Conservation (phyloP, 2,888 invertebrate genomes). For the Holacanthella duospinosa region DNA sequence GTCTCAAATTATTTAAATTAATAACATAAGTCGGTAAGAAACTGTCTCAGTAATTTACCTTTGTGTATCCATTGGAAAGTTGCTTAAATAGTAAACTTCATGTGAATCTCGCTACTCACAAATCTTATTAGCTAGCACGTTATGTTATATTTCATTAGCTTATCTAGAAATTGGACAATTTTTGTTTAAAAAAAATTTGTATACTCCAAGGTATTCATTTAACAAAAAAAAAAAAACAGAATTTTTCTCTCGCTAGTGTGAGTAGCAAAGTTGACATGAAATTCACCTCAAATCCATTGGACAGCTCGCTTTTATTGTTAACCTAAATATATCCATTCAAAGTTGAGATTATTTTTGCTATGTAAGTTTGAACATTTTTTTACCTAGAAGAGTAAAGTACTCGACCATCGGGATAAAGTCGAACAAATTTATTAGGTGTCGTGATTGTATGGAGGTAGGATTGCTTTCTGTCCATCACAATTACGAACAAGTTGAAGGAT, state of each 20-base stretch:
- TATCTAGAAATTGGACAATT: background rate
- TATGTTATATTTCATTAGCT: too few species aligned
- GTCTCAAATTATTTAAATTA: too few species aligned
- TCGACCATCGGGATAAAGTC: slow-evolving; percentile 61
- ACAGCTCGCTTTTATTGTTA: slow-evolving; percentile 72
- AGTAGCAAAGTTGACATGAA: too few species aligned
- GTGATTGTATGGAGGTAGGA: slow-evolving; percentile 75
- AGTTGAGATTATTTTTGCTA: too few species aligned
- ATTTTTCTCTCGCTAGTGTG: too few species aligned
- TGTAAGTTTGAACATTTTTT: slow-evolving; percentile 29
- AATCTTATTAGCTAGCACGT: background rate
- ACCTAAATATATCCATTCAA: too few species aligned
- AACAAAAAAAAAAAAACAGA: background rate
- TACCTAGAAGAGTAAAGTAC: slow-evolving; percentile 66
- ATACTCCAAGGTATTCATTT: background rate
- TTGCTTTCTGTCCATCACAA: slow-evolving; percentile 43
- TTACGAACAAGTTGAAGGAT: background rate
- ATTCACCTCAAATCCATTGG: slow-evolving; percentile 58
- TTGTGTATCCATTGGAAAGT: slow-evolving; percentile 7
- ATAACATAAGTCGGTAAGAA: background rate
- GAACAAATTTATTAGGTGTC: slow-evolving; percentile 72
- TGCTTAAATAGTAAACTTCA: background rate
- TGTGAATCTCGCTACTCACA: too few species aligned
- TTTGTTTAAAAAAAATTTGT: background rate
- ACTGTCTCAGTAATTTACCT: background rate